These are phyloP conservation scores for Entelurus aequoreus DNA, from an alignment of 2,113 vertebrate species.

Conservation along the genomic window DNA sequence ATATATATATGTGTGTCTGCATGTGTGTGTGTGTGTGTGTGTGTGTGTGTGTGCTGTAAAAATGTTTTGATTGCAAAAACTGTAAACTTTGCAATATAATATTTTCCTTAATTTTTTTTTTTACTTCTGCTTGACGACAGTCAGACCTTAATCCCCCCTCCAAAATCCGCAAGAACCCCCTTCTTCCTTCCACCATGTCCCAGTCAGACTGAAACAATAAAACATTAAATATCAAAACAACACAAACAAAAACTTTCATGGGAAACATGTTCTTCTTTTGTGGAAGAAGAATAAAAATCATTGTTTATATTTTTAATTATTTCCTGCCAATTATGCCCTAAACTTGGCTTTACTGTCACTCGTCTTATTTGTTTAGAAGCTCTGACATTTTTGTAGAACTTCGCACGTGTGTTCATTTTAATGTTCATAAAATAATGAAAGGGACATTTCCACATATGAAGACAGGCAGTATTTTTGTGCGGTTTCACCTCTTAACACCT, in stretches of 20 bases:
- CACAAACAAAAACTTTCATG: conserved; percentile 48
- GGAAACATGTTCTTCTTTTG: conserved; percentile 53
- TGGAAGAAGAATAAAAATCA: conserved; percentile 43
- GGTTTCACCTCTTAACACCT: too few species aligned
- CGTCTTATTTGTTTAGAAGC: conserved; percentile 59
- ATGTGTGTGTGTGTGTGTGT: too few species aligned
- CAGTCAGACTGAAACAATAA: conserved; percentile 53
- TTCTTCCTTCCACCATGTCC: conserved; percentile 25
- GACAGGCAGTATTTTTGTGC: too few species aligned
- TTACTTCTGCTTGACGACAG: conserved; percentile 25
- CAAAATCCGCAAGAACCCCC: background rate
- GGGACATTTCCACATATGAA: too few species aligned
- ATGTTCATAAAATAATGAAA: too few species aligned
- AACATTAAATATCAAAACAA: conserved; percentile 50
- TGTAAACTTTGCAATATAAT: conserved; percentile 37
- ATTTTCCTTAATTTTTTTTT: conserved; percentile 3
- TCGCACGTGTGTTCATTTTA: conserved; percentile 60
- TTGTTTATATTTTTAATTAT: conserved; percentile 40
- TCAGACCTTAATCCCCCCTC: conserved; percentile 1
- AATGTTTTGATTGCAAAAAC: conserved; percentile 46
- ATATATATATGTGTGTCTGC: too few species aligned
- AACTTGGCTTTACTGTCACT: conserved; percentile 63
- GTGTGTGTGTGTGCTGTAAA: background rate
- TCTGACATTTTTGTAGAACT: conserved; percentile 51
- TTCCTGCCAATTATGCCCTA: conserved; percentile 15